These are phyloP conservation scores for Siderastrea siderea DNA, from an alignment of 92 coral and sea anemone genomes.

Conservation along the genomic window DNA sequence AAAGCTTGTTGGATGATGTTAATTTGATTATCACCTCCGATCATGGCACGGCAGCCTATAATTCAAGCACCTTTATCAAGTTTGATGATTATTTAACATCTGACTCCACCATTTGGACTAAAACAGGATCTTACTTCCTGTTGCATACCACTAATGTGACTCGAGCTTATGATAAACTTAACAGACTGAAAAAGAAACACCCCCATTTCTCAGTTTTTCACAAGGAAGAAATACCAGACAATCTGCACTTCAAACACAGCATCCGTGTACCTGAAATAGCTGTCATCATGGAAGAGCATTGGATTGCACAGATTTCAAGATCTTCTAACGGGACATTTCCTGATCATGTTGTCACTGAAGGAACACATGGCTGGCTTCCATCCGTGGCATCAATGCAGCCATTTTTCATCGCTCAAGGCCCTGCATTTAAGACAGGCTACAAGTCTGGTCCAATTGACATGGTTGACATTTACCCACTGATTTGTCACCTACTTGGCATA, in stretches of 20 bases:
- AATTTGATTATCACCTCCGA: constrained; percentile 85
- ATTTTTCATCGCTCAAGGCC: constrained; percentile 76
- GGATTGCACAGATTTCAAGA: constrained; percentile 38
- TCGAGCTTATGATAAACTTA: constrained; percentile 42
- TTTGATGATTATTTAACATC: constrained; percentile 65
- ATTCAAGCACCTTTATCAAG: constrained; percentile 47
- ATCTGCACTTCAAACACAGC: constrained; percentile 60
- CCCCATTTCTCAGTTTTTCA: constrained; percentile 51
- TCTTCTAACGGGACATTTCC: background rate
- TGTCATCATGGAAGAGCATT: constrained; percentile 53
- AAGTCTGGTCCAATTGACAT: constrained; percentile 48
- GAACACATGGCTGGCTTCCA: constrained; percentile 69
- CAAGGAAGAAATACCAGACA: constrained; percentile 73
- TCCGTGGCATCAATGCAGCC: constrained; percentile 64
- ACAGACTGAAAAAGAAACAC: constrained; percentile 33
- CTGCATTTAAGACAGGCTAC: constrained; percentile 72
- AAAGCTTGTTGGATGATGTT: constrained; percentile 42
- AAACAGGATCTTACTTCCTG: constrained; percentile 13
- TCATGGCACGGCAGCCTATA: constrained; percentile 79
- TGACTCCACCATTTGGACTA: constrained; percentile 26
- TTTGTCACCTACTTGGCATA: constrained; percentile 60
- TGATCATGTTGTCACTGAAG: constrained; percentile 37
- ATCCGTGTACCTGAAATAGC: constrained; percentile 70
- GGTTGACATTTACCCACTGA: constrained; percentile 42
- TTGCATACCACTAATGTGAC: constrained; percentile 38